These are phyloP conservation scores for Sibirionetta formosa DNA, from an alignment of 2,797 vertebrate genomes.

Conservation along the genomic window DNA sequence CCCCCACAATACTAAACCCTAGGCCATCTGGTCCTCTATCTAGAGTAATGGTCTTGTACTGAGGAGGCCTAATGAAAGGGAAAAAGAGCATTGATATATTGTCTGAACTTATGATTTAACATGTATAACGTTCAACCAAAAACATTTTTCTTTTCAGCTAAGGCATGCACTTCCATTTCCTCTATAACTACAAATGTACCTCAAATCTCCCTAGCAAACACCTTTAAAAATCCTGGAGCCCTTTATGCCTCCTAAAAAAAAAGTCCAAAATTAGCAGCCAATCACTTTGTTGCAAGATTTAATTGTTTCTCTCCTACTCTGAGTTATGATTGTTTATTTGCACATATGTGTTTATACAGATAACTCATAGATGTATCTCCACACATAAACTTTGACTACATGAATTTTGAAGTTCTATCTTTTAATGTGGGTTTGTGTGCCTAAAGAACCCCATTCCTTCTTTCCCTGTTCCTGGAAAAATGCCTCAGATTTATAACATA, in stretches of 20 bases:
- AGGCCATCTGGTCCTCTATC: conserved; percentile 96
- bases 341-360: not conserved
- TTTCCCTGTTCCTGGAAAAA: not conserved
- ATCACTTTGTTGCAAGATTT: not conserved
- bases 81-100: not conserved
- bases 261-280: not conserved
- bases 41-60: conserved; percentile 93
- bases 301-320: not conserved
- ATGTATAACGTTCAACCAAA: not conserved
- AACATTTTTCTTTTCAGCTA: not conserved
- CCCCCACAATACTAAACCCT: conserved; percentile 98
- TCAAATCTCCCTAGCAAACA: not conserved
- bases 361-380: not conserved
- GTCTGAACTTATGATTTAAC: not conserved
- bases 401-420: not conserved
- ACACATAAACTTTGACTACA: not conserved
- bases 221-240: not conserved
- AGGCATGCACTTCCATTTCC: not conserved
- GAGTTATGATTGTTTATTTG: not conserved
- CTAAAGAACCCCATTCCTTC: not conserved
- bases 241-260: not conserved
- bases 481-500: not conserved
- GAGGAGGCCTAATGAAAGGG: conserved; percentile 88
- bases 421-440: not conserved
- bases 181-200: not conserved